phyloP scores from a whole-genome alignment of 2,888 invertebrate species.

The Microctonus aethiopoides region DNA sequence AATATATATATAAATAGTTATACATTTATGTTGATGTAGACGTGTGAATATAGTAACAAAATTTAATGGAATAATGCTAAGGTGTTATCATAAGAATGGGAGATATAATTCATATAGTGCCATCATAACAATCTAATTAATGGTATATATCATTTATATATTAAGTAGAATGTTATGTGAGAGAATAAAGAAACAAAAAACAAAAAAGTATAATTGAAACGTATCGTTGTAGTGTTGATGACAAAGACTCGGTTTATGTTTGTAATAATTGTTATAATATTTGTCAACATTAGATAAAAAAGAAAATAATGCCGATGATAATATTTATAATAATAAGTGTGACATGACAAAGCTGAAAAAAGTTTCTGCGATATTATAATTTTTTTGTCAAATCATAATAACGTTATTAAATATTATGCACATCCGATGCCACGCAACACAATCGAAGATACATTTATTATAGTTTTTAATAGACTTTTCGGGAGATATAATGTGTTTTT shows the following conservation, averaged over 20 bases:
- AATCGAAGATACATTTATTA: constrained; percentile 35
- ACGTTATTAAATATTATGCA: constrained; percentile 43
- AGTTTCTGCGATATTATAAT: constrained; percentile 38
- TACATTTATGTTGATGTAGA: not conserved
- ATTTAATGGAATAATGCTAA: constrained; percentile 37
- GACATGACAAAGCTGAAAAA: constrained; percentile 39
- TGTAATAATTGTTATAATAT: constrained; percentile 45
- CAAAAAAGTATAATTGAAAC: constrained; percentile 40
- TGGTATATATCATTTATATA: constrained; percentile 50
- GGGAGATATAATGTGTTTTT: constrained; percentile 21
- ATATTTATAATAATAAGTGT: constrained; percentile 40
- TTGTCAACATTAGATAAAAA: constrained; percentile 35
- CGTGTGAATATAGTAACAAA: constrained; percentile 34
- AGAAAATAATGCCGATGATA: constrained; percentile 30
- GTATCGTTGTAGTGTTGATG: constrained; percentile 49
- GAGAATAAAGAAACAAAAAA: too few relatives aligned
- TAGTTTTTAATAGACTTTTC: constrained; percentile 34
- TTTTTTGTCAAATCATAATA: constrained; percentile 31
- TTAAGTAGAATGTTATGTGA: constrained; percentile 40
- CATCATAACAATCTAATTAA: constrained; percentile 63
- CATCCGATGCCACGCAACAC: constrained; percentile 48
- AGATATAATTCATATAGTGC: constrained; percentile 63
- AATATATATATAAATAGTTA: not conserved
- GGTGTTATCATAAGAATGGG: constrained; percentile 45
- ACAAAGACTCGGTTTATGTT: constrained; percentile 57